Evolutionary conservation across 2,797 vertebrate genomes (phyloP).

Genomic region (Chaenodraco wilsoni): DNA sequence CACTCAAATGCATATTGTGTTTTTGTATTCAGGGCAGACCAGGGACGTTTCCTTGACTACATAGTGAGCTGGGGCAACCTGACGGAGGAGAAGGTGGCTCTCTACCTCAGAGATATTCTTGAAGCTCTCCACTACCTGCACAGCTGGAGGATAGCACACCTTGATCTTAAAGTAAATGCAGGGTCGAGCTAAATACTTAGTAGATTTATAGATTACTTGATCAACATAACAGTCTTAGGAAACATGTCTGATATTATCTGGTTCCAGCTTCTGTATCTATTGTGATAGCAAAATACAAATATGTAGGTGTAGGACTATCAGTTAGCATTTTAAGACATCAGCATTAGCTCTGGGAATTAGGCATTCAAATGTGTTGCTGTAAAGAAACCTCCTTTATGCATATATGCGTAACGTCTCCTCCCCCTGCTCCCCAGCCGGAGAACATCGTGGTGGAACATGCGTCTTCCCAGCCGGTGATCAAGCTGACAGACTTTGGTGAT

Average conservation of each 20-base stretch:
- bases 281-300: neutral
- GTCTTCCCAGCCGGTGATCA: slow-evolving; percentile 89
- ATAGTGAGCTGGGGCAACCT: slow-evolving; percentile 93
- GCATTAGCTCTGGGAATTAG: neutral
- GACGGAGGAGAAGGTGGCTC: slow-evolving; percentile 92
- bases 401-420: neutral
- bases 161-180: slow-evolving; percentile 91
- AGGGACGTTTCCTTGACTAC: slow-evolving; percentile 92
- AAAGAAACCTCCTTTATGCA: neutral
- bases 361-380: neutral
- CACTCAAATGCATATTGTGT: neutral
- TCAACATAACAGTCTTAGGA: neutral
- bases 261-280: neutral
- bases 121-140: slow-evolving; percentile 94
- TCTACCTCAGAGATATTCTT: slow-evolving; percentile 92
- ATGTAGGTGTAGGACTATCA: neutral
- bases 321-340: neutral
- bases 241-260: too few species aligned
- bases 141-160: slow-evolving; percentile 93
- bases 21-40: slow-evolving; percentile 85
- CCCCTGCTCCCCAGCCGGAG: slow-evolving; percentile 85
- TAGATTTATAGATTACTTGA: neutral
- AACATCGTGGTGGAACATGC: slow-evolving; percentile 93
- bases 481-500: slow-evolving; percentile 93
- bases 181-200: neutral